Conservation (phyloP, 1,140 invertebrate species). For the Atta cephalotes region DNA sequence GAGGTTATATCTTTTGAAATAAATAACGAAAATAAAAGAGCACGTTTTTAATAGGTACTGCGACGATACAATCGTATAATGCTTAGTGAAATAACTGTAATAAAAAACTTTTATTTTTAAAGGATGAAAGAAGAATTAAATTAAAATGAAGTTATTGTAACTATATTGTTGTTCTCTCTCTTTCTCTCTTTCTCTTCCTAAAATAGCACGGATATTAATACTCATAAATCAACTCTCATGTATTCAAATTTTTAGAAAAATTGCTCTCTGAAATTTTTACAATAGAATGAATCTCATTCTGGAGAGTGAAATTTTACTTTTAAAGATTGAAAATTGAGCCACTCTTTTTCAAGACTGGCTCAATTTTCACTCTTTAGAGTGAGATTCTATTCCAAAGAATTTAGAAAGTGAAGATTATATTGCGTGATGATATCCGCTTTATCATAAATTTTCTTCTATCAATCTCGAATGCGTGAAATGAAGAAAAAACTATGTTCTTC, state of each 20-base stretch:
- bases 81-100: background rate
- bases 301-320: too few species aligned
- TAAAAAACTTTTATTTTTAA: constrained; percentile 2
- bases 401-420: background rate
- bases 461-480: constrained; percentile 19
- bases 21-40: background rate
- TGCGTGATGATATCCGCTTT: background rate
- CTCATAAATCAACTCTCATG: background rate
- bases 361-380: too few species aligned
- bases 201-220: background rate
- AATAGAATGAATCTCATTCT: too few species aligned
- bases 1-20: background rate
- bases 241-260: background rate
- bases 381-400: too few species aligned
- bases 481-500: background rate
- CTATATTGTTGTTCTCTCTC: background rate
- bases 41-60: background rate
- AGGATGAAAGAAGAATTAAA: background rate
- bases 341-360: too few species aligned
- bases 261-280: too few species aligned
- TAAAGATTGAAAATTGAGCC: too few species aligned
- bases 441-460: constrained; percentile 21
- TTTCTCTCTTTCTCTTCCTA: background rate
- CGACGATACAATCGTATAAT: constrained; percentile 4
- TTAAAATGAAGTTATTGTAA: background rate